Evolutionary conservation across 2,797 vertebrate genomes (phyloP), one percentile per base, ranked within the genome.

Genomic region (Phalanger gymnotis): DNA sequence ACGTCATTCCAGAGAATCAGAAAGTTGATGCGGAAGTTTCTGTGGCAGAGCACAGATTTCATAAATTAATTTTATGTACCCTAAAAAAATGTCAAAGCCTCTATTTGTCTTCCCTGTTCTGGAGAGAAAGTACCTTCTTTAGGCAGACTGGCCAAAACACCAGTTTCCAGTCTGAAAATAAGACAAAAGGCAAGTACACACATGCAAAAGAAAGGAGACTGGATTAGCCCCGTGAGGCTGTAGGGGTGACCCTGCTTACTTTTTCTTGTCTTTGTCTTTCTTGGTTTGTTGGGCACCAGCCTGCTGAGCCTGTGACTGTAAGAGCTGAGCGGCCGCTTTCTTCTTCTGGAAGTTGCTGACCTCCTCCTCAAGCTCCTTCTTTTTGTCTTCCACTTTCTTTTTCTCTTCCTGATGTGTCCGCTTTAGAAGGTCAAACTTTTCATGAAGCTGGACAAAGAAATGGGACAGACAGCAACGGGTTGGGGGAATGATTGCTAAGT

Each of bases 241-340:
- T 53, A 96, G 96, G 47, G 95, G 95, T 93, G 97, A 96, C 98
- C 92, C 97, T 1, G 98, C 99, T 99, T 99, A 99, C 99, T 99
- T 99, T 99, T 99, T 99, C 98, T 99, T 99, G 98, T 99, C 99
- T 97, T 99, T 99, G 98, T 99, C 99, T 98, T 99, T 99, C 99
- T 99, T 99, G 98, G 99, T 99, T 96, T 99, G 98, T 96, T 99
- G 99, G 96, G 99, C 98, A 94, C 99, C 98, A 94, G 99, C 98
- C 97, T 99, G 99, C 97, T 99, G 99, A 92, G 98, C 98, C 98
- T 99, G 99, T 19, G 99, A 98, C 96, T 99, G 99, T 13, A 99
- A 98, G 30, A 99, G 96, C 97, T 99, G 99, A 73, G 99, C 98
- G 0, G 99, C 99, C 0, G 99, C 98, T 90, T 99, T 99, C 97